These are phyloP conservation scores for Drepana arcuata DNA, from an alignment of 1,140 invertebrate species.

Conservation along the genomic window DNA sequence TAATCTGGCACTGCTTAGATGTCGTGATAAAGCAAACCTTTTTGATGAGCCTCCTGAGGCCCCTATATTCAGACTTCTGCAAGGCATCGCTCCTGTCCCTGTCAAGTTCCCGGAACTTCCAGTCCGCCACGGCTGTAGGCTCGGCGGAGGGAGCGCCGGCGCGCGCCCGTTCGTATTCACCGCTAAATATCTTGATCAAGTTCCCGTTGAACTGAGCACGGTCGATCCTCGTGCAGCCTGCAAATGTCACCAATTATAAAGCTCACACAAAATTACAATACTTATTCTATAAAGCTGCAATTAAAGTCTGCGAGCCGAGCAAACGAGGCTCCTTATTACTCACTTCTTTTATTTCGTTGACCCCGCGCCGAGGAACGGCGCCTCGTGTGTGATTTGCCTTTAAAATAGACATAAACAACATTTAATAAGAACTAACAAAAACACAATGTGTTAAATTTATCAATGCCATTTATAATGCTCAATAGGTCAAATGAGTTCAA, in stretches of 20 bases:
- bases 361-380: conserved; percentile 55
- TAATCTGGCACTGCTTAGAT: too few species aligned
- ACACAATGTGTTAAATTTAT: too few species aligned
- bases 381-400: conserved; percentile 63
- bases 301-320: too few species aligned
- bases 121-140: conserved; percentile 76
- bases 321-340: too few species aligned
- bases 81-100: conserved; percentile 81
- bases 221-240: conserved; percentile 80
- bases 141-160: conserved; percentile 24
- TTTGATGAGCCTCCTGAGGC: conserved; percentile 84
- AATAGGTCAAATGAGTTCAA: too few species aligned
- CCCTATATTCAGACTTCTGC: conserved; percentile 85
- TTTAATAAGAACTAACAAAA: too few species aligned
- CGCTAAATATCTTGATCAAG: conserved; percentile 85
- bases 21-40: conserved; percentile 76
- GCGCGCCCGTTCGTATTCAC: conserved; percentile 77
- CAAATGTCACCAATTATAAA: too few species aligned
- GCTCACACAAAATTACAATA: too few species aligned
- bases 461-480: too few species aligned
- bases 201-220: conserved; percentile 86
- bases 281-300: too few species aligned
- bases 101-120: conserved; percentile 92
- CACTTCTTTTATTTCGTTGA: conserved; percentile 64
- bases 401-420: too few species aligned